These are phyloP conservation scores for Albula glossodonta DNA, from an alignment of 2,113 vertebrate genomes.

Conservation along the genomic window DNA sequence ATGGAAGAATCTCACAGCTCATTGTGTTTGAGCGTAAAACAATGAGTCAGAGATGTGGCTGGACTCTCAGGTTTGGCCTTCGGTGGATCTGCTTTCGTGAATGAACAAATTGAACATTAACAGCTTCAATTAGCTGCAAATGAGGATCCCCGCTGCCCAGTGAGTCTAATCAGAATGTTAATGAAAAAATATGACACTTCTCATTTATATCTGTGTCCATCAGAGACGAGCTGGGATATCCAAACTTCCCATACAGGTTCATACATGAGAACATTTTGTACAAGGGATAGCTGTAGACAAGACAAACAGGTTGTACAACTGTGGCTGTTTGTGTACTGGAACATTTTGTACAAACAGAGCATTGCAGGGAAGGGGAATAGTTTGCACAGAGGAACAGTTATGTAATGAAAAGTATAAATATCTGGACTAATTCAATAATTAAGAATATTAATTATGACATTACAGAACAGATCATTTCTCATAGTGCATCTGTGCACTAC, in stretches of 20 bases:
- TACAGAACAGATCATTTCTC: too few species aligned
- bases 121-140: constrained; percentile 57
- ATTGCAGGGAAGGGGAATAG: not conserved
- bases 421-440: too few species aligned
- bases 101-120: constrained; percentile 59
- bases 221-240: constrained; percentile 27
- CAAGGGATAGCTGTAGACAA: not conserved
- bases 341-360: too few species aligned
- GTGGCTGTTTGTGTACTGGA: too few species aligned
- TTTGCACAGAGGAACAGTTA: not conserved
- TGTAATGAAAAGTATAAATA: too few species aligned
- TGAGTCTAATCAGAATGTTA: constrained; percentile 33
- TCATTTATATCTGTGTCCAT: constrained; percentile 49
- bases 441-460: too few species aligned
- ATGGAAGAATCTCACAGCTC: not conserved
- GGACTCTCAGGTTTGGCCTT: constrained; percentile 20
- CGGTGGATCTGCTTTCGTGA: constrained; percentile 33
- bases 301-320: not conserved
- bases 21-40: not conserved
- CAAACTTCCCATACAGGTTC: not conserved
- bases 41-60: not conserved
- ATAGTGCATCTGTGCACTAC: too few species aligned
- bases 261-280: not conserved
- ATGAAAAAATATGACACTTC: constrained; percentile 46
- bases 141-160: constrained; percentile 40